phyloP scores from a whole-genome alignment of 1,140 invertebrate species.

The Drosophila nigromelanica region DNA sequence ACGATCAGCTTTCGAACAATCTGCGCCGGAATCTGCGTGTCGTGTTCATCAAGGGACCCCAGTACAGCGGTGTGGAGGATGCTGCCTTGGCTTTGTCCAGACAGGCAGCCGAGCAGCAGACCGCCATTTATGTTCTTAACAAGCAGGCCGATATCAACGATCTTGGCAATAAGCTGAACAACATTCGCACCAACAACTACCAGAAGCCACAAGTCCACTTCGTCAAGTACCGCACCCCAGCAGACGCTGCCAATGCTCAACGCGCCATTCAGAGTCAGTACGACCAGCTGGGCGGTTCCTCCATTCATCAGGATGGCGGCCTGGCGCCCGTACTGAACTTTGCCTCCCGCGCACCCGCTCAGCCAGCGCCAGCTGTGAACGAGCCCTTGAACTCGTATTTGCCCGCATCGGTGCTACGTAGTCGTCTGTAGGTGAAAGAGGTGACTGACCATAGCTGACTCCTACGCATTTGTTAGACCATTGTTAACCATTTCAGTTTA shows the following conservation, averaged over 20 bases:
- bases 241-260: constrained; percentile 75
- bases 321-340: constrained; percentile 77
- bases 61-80: constrained; percentile 71
- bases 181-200: constrained; percentile 60
- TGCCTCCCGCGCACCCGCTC: constrained; percentile 61
- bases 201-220: constrained; percentile 80
- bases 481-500: constrained; percentile 40
- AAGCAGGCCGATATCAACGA: constrained; percentile 78
- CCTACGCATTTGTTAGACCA: constrained; percentile 56
- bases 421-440: constrained; percentile 44
- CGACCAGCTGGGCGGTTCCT: constrained; percentile 69
- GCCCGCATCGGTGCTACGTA: constrained; percentile 61
- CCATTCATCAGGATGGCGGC: constrained; percentile 65
- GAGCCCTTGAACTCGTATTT: constrained; percentile 44
- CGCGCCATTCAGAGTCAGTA: constrained; percentile 73
- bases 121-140: constrained; percentile 78
- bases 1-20: constrained; percentile 51
- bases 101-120: constrained; percentile 72
- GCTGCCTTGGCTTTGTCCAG: constrained; percentile 70
- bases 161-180: constrained; percentile 67
- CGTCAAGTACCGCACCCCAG: constrained; percentile 76
- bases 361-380: constrained; percentile 14
- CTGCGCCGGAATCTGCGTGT: constrained; percentile 69
- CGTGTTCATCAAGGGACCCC: constrained; percentile 77
- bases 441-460: constrained; percentile 58